phyloP scores from a whole-genome alignment of 2,113 vertebrate species.

The Sander lucioperca region DNA sequence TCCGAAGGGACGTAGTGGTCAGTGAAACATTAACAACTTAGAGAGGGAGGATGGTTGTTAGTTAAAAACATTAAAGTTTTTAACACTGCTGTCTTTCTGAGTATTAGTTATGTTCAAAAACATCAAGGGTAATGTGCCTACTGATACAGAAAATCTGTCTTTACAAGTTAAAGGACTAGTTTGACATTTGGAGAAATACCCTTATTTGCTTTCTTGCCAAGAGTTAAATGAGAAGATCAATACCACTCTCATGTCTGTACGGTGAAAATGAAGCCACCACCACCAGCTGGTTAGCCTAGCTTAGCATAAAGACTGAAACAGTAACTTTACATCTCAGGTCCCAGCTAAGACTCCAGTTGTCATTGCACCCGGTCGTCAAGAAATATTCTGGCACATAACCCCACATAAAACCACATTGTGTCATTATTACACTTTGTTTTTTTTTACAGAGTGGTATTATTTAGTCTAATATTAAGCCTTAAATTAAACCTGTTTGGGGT shows the following conservation, averaged over 20 bases:
- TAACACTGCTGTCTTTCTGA: neutral
- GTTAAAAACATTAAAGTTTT: conserved; percentile 14
- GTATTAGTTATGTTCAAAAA: neutral
- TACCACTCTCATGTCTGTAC: no score
- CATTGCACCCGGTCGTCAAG: no score
- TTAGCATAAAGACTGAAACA: neutral
- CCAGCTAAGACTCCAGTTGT: no score
- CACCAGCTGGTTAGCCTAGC: neutral
- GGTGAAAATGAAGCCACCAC: neutral
- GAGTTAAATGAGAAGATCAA: neutral
- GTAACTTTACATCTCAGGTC: neutral
- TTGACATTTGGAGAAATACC: neutral
- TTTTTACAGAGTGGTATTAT: neutral
- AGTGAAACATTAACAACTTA: conserved; percentile 24
- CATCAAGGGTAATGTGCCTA: neutral
- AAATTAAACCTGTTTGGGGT: neutral
- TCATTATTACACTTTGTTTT: neutral
- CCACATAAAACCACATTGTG: neutral
- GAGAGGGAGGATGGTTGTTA: conserved; percentile 27
- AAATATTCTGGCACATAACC: neutral
- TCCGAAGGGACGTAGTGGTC: conserved; percentile 19
- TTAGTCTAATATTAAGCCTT: neutral
- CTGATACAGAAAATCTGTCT: conserved; percentile 4
- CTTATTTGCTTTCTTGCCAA: neutral
- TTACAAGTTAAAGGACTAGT: neutral